Evolutionary conservation across 2,113 vertebrate genomes (phyloP).

Genomic region (Callospermophilus lateralis): DNA sequence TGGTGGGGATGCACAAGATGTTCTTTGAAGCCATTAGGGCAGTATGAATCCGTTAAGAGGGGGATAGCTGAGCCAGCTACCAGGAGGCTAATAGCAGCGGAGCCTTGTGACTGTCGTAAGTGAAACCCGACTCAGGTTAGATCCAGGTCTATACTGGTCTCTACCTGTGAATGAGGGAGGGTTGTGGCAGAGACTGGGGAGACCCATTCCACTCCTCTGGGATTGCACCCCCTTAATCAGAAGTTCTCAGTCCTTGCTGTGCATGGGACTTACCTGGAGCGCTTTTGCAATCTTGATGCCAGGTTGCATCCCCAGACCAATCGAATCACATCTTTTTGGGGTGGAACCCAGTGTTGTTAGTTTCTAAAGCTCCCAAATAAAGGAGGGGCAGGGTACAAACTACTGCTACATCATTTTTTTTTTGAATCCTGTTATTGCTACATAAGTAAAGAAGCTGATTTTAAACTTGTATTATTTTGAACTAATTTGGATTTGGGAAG

Average conservation of each 20-base stretch:
- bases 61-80: neutral
- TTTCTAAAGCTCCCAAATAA: neutral
- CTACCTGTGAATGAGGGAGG: neutral
- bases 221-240: neutral
- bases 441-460: neutral
- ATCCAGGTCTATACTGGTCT: neutral
- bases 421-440: neutral
- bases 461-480: neutral
- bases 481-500: neutral
- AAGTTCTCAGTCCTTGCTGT: neutral
- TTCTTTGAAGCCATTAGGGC: neutral
- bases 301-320: rapidly evolving
- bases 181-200: neutral
- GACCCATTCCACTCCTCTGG: neutral
- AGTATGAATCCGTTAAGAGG: neutral
- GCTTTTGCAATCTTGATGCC: neutral
- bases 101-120: neutral
- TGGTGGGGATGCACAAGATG: neutral
- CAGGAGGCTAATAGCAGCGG: neutral
- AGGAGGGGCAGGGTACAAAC: neutral
- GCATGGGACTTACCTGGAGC: rapidly evolving
- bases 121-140: too few species aligned
- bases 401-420: neutral
- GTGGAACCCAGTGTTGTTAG: rapidly evolving
- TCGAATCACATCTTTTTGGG: neutral